Percentiles rank a stretch among this genome's conserved stretches.
phyloP scores from a whole-genome alignment of 1,140 invertebrate genomes.

The Diorhabda sublineata region DNA sequence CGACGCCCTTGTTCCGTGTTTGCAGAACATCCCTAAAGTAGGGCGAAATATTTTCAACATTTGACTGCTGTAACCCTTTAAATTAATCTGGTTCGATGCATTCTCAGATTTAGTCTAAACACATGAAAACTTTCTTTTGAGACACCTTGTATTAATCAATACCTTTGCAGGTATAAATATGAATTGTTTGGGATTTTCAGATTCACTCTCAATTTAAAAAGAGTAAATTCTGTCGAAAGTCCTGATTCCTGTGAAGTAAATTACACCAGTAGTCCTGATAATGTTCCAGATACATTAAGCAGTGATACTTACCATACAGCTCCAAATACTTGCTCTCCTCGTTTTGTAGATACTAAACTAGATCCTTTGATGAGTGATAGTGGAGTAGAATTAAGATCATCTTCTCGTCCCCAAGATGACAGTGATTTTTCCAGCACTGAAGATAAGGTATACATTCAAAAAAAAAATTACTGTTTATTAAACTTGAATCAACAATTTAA shows the following conservation, averaged over 20 bases:
- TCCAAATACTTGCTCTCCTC: conserved; percentile 49
- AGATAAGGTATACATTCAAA: conserved; percentile 32
- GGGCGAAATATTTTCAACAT: too few relatives aligned
- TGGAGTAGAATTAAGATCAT: conserved; percentile 47
- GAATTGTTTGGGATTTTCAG: conserved; percentile 30
- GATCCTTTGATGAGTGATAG: conserved; percentile 51
- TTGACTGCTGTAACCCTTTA: too few relatives aligned
- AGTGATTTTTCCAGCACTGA: conserved; percentile 42
- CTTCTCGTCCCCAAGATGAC: conserved; percentile 29
- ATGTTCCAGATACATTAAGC: conserved; percentile 46
- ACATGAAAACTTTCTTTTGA: too few relatives aligned
- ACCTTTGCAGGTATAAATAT: too few relatives aligned
- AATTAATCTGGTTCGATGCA: too few relatives aligned
- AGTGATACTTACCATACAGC: conserved; percentile 74
- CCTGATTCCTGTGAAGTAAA: conserved; percentile 34
- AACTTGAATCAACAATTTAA: too few relatives aligned
- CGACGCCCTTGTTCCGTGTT: too few relatives aligned
- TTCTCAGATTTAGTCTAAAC: too few relatives aligned
- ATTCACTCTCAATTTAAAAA: conserved; percentile 46
- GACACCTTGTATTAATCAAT: too few relatives aligned
- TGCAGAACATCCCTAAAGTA: too few relatives aligned
- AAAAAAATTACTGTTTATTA: too few relatives aligned
- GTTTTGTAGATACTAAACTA: conserved; percentile 5
- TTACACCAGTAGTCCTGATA: conserved; percentile 29
- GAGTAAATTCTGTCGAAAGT: conserved; percentile 39